These are phyloP conservation scores for Helobdella robusta DNA, from an alignment of 2,888 invertebrate genomes.

Conservation along the genomic window DNA sequence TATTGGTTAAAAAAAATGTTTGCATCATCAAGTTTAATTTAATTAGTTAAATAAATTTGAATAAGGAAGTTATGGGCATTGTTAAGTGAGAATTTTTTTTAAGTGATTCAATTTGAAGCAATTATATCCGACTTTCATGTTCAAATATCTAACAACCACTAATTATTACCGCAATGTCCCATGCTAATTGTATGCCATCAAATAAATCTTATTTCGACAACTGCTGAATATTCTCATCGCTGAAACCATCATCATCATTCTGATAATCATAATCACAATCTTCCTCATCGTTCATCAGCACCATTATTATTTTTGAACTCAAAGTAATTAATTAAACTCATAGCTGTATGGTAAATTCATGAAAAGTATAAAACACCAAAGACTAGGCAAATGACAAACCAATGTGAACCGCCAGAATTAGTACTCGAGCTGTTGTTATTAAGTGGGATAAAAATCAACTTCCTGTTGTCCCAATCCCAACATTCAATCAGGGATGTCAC, in stretches of 20 bases:
- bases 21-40: background rate
- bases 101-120: too few species aligned
- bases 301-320: background rate
- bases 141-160: too few species aligned
- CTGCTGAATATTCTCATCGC: too few species aligned
- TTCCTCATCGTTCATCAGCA: background rate
- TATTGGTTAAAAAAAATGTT: background rate
- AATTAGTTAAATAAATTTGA: too few species aligned
- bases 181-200: too few species aligned
- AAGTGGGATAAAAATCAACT: conserved; percentile 9
- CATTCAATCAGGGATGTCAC: conserved; percentile 2
- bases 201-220: too few species aligned
- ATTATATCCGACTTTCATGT: too few species aligned
- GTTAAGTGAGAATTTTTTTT: too few species aligned
- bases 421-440: conserved; percentile 14
- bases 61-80: too few species aligned
- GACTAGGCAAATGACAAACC: background rate
- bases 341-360: background rate
- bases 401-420: conserved; percentile 18
- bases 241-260: too few species aligned
- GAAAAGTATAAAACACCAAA: background rate
- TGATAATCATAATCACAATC: too few species aligned
- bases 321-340: background rate
- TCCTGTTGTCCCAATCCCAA: background rate
- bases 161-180: too few species aligned